Base-by-base conservation (phyloP, 2,113 vertebrate genomes). In the Cottus gobio region DNA sequence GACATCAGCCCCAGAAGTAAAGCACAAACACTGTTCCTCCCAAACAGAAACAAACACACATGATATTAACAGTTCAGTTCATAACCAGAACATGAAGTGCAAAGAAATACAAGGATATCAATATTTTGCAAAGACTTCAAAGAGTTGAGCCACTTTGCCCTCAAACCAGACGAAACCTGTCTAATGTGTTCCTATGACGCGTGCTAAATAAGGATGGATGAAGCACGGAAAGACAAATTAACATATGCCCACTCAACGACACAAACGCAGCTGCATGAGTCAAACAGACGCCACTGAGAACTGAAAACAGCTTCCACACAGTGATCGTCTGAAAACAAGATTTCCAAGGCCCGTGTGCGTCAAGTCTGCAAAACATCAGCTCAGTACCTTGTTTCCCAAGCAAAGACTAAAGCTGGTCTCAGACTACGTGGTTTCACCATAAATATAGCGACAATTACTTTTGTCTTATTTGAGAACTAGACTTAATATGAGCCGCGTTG, bases 11-110 rank as follows among this genome's bases (percentile, higher is more conserved):
- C 31, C 52, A 26, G 34, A 61, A 68, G 44, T 54, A 26, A 24
- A 80, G 18, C n/a, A 37, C 22, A 67, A 42, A 71, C 58, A 34
- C 13, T 54, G 31, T 78, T 67, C 12, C 24, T 52, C 58, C 34
- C 57, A 62, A 30, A 11, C 31, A 42, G 57, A 64, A 7, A 37
- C 30, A 36, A n/a, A n/a, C 24, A 37, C 7, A 57, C 36, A 18
- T 44, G 42, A 15, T 44, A 4, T 13, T 44, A 44, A 64, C 13
- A 67, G 56, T 54, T 56, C 24, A 54, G 46, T 13, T 66, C 1
- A 37, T 42, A 56, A 7, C 7, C 28, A 48, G 10, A 37, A 46
- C 8, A 61, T 31, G 15, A 34, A 74, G 44, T 36, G 37, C 12
- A 46, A 66, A 12, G 16, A 68, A 12, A 16, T 64, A 16, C 31